A percentile compares a stretch with the other conserved stretches of the same genome.
phyloP scores from a whole-genome alignment of 1,140 invertebrate species.

The Holcopasites calliopsidis region DNA sequence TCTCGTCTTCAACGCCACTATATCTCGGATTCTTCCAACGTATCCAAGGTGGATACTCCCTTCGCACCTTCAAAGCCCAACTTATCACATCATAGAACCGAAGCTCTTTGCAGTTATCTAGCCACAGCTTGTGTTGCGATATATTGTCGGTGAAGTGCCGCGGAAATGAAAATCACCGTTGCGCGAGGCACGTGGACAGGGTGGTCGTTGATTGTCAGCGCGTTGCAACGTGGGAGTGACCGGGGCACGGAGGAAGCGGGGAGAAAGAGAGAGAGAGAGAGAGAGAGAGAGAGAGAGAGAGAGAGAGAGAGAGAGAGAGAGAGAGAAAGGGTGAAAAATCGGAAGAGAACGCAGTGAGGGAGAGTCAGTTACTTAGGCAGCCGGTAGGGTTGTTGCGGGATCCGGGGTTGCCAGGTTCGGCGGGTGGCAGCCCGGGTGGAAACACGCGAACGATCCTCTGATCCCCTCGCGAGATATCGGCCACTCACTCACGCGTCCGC shows the following conservation, averaged over 20 bases:
- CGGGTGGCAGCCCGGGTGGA: constrained; percentile 69
- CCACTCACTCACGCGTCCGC: constrained; percentile 77
- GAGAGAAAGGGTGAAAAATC: no score
- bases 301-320: no score
- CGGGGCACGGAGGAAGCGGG: constrained; percentile 25
- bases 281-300: constrained; percentile 25
- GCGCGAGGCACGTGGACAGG: constrained; percentile 76
- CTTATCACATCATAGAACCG: no score
- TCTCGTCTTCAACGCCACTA: no score
- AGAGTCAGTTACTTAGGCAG: constrained; percentile 53
- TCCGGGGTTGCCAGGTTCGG: constrained; percentile 66
- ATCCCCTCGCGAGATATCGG: constrained; percentile 79
- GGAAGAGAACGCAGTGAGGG: no score
- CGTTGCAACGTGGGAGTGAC: constrained; percentile 28
- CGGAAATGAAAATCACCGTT: constrained; percentile 79
- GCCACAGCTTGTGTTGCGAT: constrained; percentile 2
- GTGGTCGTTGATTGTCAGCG: constrained; percentile 59
- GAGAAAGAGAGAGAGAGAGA: constrained; percentile 14
- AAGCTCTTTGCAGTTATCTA: not conserved
- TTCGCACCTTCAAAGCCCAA: no score
- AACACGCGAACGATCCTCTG: constrained; percentile 78
- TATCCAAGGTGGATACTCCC: no score
- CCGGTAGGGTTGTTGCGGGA: constrained; percentile 61
- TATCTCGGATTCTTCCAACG: no score
- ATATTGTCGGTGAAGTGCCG: constrained; percentile 68